Conservation (phyloP, 2,113 vertebrate species). For the Oncorhynchus gorbuscha region DNA sequence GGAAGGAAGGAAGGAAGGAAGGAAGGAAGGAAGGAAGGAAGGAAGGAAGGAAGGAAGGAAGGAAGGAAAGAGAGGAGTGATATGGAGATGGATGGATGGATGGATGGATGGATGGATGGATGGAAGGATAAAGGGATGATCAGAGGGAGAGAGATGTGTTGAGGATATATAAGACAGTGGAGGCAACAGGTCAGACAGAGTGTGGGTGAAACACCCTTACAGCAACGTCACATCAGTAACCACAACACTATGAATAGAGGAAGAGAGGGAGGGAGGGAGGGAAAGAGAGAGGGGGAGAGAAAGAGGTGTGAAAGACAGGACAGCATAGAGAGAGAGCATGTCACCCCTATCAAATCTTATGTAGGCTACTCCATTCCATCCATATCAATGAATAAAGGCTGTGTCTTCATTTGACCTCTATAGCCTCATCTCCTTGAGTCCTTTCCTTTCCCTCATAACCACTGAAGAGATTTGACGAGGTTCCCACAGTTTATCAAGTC, state of each 20-base stretch:
- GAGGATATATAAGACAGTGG: neutral
- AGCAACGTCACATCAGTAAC: too few relatives aligned
- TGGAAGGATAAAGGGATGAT: neutral
- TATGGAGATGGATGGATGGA: too few relatives aligned
- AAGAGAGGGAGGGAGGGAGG: neutral
- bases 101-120: neutral
- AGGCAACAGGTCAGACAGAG: neutral
- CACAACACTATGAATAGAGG: neutral
- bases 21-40: neutral
- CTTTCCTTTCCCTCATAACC: too few relatives aligned
- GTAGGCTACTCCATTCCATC: too few relatives aligned
- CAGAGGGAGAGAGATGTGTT: neutral
- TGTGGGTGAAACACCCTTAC: too few relatives aligned
- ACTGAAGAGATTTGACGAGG: too few relatives aligned
- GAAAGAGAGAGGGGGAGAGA: neutral
- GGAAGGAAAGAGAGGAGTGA: too few relatives aligned
- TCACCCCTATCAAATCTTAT: neutral
- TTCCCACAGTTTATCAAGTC: too few relatives aligned
- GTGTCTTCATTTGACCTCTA: too few relatives aligned
- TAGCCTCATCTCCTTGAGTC: too few relatives aligned
- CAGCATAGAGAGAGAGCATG: neutral
- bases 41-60: neutral
- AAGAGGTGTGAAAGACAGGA: neutral
- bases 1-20: neutral
- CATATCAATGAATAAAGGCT: too few relatives aligned